A percentile compares a stretch with the other conserved stretches of the same genome.
Evolutionary conservation across 2,113 vertebrate species (phyloP).

Genomic region (Pluvialis apricaria): DNA sequence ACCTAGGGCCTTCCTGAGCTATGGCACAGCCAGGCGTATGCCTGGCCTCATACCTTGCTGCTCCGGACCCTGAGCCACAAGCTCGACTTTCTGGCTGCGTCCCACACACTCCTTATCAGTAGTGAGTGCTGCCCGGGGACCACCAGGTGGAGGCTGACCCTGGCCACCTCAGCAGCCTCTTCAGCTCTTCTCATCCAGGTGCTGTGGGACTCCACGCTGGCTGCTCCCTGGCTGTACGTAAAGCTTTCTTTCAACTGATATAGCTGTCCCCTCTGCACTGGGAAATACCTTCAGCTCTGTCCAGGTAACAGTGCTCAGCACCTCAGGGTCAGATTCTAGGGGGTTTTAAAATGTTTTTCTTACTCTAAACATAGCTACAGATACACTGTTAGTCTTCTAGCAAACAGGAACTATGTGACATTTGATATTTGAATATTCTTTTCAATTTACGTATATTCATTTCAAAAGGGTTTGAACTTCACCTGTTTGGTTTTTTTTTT

Average conservation of each 20-base stretch:
- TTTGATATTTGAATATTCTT: not conserved
- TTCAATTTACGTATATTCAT: not conserved
- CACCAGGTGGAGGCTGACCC: not conserved
- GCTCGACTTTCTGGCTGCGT: not conserved
- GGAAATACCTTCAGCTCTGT: not conserved
- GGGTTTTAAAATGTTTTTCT: not conserved
- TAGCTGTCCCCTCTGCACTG: not conserved
- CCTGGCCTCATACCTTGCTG: not conserved
- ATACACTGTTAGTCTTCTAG: not conserved
- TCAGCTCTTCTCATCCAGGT: not conserved
- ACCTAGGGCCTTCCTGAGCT: not conserved
- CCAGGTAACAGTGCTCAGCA: not conserved
- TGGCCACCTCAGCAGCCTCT: not conserved
- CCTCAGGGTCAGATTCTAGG: not conserved
- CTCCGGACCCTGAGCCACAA: not conserved
- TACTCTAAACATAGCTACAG: not conserved
- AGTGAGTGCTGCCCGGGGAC: not conserved
- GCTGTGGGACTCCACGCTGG: not conserved
- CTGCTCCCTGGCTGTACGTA: rapidly evolving
- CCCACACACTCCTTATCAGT: not conserved
- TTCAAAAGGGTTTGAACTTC: not conserved
- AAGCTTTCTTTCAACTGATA: not conserved
- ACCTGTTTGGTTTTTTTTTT: not conserved
- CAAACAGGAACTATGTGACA: not conserved
- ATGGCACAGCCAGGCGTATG: not conserved